These are phyloP conservation scores for Aporophyla nigra DNA, from an alignment of 2,888 invertebrate genomes.

Conservation along the genomic window DNA sequence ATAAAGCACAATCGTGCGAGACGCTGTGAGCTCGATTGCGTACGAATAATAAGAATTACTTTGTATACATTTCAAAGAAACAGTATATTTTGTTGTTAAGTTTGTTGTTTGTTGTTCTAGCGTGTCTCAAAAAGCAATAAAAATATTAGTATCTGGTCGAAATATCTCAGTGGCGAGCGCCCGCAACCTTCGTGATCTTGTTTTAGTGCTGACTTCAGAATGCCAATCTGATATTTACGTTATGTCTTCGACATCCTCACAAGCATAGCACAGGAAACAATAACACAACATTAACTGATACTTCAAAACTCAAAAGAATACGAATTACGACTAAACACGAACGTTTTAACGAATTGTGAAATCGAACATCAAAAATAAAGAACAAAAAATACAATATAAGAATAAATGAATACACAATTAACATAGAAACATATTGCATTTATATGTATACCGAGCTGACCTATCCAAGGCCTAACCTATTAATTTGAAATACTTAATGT, in stretches of 20 bases:
- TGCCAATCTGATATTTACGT: constrained; percentile 69
- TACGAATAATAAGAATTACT: background rate
- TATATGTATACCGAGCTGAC: constrained; percentile 38
- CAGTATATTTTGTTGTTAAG: background rate
- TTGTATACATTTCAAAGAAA: constrained; percentile 4
- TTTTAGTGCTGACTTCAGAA: constrained; percentile 67
- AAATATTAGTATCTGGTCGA: constrained; percentile 73
- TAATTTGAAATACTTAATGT: constrained; percentile 52
- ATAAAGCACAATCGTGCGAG: background rate
- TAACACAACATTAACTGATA: constrained; percentile 12
- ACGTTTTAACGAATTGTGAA: constrained; percentile 34
- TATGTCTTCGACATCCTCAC: constrained; percentile 57
- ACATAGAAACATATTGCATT: constrained; percentile 36
- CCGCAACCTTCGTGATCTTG: constrained; percentile 76
- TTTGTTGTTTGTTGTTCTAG: constrained; percentile 54
- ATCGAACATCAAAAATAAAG: constrained; percentile 29
- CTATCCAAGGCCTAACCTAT: constrained; percentile 60
- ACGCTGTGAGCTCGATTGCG: background rate
- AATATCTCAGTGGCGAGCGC: constrained; percentile 66
- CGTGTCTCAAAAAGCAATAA: constrained; percentile 73
- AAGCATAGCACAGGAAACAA: constrained; percentile 7
- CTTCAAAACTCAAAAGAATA: constrained; percentile 25
- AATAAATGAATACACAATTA: constrained; percentile 39
- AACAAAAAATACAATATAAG: constrained; percentile 29
- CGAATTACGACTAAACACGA: constrained; percentile 15